Conservation (phyloP, 2,797 vertebrate genomes). For the Paratrypauchen microcephalus region DNA sequence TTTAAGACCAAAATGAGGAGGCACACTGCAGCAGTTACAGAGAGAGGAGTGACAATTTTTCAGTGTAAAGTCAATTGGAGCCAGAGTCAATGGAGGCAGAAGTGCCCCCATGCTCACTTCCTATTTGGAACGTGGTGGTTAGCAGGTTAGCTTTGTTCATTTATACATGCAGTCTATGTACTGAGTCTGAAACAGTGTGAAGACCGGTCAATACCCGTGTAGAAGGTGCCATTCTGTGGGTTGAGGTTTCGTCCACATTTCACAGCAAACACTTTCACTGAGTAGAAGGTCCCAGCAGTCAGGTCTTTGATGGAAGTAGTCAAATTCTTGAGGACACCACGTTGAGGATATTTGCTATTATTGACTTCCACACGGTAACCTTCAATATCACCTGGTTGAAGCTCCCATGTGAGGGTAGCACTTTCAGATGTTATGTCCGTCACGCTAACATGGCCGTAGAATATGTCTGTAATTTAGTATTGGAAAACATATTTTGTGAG, state of each 20-base stretch:
- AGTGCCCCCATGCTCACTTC: too few relatives aligned
- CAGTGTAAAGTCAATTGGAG: too few relatives aligned
- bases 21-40: too few relatives aligned
- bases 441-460: constrained; percentile 12
- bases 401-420: constrained; percentile 47
- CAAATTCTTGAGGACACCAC: neutral
- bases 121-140: too few relatives aligned
- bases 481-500: neutral
- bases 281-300: constrained; percentile 55
- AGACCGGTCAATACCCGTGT: constrained; percentile 57
- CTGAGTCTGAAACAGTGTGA: too few relatives aligned
- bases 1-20: too few relatives aligned
- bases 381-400: constrained; percentile 22
- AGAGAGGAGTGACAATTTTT: too few relatives aligned
- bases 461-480: constrained; percentile 52
- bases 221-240: constrained; percentile 53
- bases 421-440: neutral
- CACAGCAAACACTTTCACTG: constrained; percentile 58
- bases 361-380: constrained; percentile 54
- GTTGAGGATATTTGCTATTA: fast-evolving
- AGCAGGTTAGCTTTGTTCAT: too few relatives aligned
- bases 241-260: constrained; percentile 67
- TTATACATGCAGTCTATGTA: too few relatives aligned
- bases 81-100: too few relatives aligned
- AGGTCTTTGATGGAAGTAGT: constrained; percentile 9